Evolutionary conservation across 1,140 invertebrate species (phyloP), one percentile per base, ranked within the genome.

Genomic region (Atta texana): DNA sequence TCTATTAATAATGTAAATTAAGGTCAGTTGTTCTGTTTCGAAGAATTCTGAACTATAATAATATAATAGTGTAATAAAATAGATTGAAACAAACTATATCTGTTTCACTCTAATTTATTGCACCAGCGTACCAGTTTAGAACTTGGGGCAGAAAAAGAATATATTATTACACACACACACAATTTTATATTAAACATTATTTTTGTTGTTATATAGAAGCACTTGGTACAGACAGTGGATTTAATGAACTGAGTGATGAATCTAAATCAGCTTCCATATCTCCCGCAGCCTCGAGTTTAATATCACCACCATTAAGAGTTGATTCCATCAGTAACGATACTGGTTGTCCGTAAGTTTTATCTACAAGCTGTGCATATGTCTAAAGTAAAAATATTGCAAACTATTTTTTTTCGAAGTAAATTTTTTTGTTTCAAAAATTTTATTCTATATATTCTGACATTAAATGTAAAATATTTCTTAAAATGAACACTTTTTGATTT

Each of bases 301-400:
- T 90, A 72, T 91, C 90, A 44, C 93, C 92, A 18, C 89, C 93
- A 44, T 92, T 91, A n/a, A 87, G 92, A 44, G 92, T 94, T 18
- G 94, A 94, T 85, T 95, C 94, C 0, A 94, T 92, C 44, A 95
- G 94, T 85, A 94, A 95, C 31, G 93, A 95, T 86, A 95, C 93
- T 66, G 93, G 93, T 69, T 95, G 94, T 66, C 93, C 91, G 94
- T 95, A 92, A 94, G 93, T 92, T 77, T 89, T 0, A 72, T 78
- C 55, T 21, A 8, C 18, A 44, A 2, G 0, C 6, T 16, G 3
- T 6, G 3, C 34, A 68, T 66, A n/a, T 66, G 1, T 39, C 18
- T n/a, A 10, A 66, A 68, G 6, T 14, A 49, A 39, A 21, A 68
- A 6, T 64, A 31, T 66, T 39, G 16, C 16, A 39, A 8, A 68